Evolutionary conservation across 2,888 invertebrate genomes (phyloP).

Genomic region (Drosophila histrio): DNA sequence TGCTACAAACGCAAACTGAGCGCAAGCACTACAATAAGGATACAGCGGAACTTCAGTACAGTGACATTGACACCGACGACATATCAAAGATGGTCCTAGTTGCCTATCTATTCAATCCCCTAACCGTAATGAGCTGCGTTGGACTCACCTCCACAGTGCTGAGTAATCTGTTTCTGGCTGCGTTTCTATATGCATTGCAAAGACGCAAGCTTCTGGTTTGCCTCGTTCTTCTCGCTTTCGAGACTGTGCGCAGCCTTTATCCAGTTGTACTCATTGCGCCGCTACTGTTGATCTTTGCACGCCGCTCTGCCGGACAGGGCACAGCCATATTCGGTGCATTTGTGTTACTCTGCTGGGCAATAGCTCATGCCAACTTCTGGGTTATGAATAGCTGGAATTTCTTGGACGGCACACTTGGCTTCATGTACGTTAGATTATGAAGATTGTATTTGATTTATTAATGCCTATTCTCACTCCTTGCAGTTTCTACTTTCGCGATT

Average conservation of each 20-base stretch:
- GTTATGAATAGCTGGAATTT: slow-evolving; percentile 88
- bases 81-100: slow-evolving; percentile 89
- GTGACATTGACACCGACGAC: slow-evolving; percentile 61
- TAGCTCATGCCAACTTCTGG: slow-evolving; percentile 83
- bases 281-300: slow-evolving; percentile 86
- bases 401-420: slow-evolving; percentile 90
- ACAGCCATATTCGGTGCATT: slow-evolving; percentile 59
- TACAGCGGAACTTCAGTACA: slow-evolving; percentile 86
- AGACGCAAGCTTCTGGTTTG: slow-evolving; percentile 87
- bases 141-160: slow-evolving; percentile 96
- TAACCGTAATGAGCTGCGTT: slow-evolving; percentile 93
- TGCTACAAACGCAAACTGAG: slow-evolving; percentile 85
- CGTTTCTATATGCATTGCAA: slow-evolving; percentile 89
- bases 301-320: slow-evolving; percentile 28
- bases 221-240: slow-evolving; percentile 89
- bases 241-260: slow-evolving; percentile 92
- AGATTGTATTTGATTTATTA: background rate
- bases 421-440: slow-evolving; percentile 87
- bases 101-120: slow-evolving; percentile 95
- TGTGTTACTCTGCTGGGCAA: slow-evolving; percentile 46
- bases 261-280: slow-evolving; percentile 94
- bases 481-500: slow-evolving; percentile 95
- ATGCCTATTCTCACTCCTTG: background rate
- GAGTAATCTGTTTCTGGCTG: slow-evolving; percentile 92
- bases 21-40: slow-evolving; percentile 86